Percentiles rank a stretch among this genome's conserved stretches.
Conservation (phyloP, 2,797 vertebrate species). For the Clarias fuscus region DNA sequence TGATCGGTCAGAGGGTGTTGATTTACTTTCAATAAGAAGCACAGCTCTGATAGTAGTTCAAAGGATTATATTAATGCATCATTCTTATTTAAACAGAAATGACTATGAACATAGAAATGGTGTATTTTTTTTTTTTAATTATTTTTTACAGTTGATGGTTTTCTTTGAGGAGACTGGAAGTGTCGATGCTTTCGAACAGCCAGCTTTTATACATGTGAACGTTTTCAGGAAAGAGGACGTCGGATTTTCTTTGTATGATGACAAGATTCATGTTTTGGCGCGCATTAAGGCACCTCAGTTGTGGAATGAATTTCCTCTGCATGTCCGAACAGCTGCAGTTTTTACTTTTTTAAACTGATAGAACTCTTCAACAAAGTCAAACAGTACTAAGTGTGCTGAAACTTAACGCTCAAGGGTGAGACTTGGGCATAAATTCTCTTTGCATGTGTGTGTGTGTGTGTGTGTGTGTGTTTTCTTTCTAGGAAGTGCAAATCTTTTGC, state of each 20-base stretch:
- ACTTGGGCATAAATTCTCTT: neutral
- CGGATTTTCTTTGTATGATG: neutral
- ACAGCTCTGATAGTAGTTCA: neutral
- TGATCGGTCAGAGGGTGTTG: neutral
- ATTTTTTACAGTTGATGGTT: too few species aligned
- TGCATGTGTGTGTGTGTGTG: too few species aligned
- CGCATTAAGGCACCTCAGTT: neutral
- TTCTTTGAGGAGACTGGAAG: too few species aligned
- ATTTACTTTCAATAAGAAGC: neutral
- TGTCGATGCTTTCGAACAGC: too few species aligned
- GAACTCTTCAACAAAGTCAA: neutral
- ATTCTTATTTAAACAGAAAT: neutral
- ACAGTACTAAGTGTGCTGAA: neutral
- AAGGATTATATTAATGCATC: neutral
- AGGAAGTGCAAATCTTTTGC: neutral
- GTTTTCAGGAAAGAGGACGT: neutral
- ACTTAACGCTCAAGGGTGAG: neutral
- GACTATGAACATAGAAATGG: neutral
- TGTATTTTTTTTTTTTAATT: too few species aligned
- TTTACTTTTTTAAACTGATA: neutral
- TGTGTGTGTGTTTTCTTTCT: neutral
- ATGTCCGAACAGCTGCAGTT: neutral
- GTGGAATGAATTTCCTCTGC: neutral
- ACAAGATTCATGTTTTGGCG: neutral
- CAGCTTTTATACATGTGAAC: too few species aligned